Percentiles rank a stretch among this genome's conserved stretches.
These are phyloP conservation scores for Mamestra brassicae DNA, from an alignment of 2,888 invertebrate species.

Conservation along the genomic window DNA sequence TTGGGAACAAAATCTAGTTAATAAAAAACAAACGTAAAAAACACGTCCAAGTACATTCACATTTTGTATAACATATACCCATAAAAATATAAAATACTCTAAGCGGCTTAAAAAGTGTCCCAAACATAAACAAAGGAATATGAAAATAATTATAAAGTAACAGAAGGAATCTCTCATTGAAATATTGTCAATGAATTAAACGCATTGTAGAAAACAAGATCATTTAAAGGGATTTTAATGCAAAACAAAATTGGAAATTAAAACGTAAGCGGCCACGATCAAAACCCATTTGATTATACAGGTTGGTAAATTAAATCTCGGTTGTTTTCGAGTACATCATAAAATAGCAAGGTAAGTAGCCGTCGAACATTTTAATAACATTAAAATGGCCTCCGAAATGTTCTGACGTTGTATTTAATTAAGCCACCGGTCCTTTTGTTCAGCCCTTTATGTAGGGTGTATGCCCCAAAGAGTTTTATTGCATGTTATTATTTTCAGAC, in stretches of 20 bases:
- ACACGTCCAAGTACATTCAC: too few relatives aligned
- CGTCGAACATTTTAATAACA: constrained; percentile 90
- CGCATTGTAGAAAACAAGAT: neutral
- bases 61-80: too few relatives aligned
- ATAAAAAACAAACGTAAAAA: too few relatives aligned
- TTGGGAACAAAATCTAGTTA: too few relatives aligned
- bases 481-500: constrained; percentile 82
- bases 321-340: constrained; percentile 81
- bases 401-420: constrained; percentile 87
- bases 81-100: too few relatives aligned
- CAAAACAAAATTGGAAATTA: constrained; percentile 47
- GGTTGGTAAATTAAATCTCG: constrained; percentile 83
- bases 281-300: constrained; percentile 70
- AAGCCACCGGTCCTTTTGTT: constrained; percentile 82
- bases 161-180: too few relatives aligned
- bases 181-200: neutral
- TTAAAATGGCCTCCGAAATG: constrained; percentile 86
- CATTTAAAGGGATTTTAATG: constrained; percentile 19
- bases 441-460: constrained; percentile 74
- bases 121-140: too few relatives aligned
- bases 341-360: constrained; percentile 83
- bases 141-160: too few relatives aligned
- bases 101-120: too few relatives aligned
- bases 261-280: constrained; percentile 49
- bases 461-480: constrained; percentile 81